phyloP scores from a whole-genome alignment of 2,113 vertebrate species.

The Orthonyx spaldingii region DNA sequence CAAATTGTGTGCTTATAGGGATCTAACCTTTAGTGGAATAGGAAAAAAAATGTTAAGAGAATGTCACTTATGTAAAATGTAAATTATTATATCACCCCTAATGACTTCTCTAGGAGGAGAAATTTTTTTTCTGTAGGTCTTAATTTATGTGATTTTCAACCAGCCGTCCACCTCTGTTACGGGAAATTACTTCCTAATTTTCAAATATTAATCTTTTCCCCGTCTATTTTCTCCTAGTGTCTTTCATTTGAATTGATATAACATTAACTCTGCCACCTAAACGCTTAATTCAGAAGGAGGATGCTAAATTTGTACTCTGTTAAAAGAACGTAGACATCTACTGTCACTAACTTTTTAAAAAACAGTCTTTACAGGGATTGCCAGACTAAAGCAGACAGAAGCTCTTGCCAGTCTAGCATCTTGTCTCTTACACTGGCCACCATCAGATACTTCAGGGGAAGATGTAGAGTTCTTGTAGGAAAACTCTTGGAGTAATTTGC shows the following conservation, averaged over 20 bases:
- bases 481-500: background rate
- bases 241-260: slow-evolving; percentile 47
- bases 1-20: background rate
- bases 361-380: background rate
- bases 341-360: slow-evolving; percentile 44
- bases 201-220: slow-evolving; percentile 56
- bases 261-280: slow-evolving; percentile 42
- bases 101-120: background rate
- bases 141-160: slow-evolving; percentile 43
- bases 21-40: background rate
- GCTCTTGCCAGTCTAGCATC: background rate
- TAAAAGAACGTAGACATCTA: slow-evolving; percentile 28
- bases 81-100: slow-evolving; percentile 23
- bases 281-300: slow-evolving; percentile 52
- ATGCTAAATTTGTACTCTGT: slow-evolving; percentile 59
- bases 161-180: slow-evolving; percentile 14
- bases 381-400: background rate
- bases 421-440: background rate
- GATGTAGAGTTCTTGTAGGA: background rate
- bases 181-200: slow-evolving; percentile 48
- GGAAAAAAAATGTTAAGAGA: background rate
- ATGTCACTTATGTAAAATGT: slow-evolving; percentile 32
- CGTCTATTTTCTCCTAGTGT: slow-evolving; percentile 24
- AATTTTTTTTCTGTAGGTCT: slow-evolving; percentile 25
- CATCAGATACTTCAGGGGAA: background rate